phyloP scores from a whole-genome alignment of 2,797 vertebrate species.

The Enoplosus armatus region DNA sequence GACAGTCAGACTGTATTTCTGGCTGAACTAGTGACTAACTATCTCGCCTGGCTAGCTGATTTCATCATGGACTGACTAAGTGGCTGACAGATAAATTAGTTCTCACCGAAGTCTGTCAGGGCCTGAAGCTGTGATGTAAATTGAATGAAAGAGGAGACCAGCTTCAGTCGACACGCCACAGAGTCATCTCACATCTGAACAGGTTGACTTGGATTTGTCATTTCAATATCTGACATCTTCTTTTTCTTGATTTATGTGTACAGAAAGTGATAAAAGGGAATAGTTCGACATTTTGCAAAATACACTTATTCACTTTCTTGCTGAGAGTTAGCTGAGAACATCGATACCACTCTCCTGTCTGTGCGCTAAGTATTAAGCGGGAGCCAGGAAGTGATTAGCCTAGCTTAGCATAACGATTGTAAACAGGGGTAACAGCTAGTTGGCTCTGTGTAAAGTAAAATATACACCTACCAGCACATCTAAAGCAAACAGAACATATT shows the following conservation, averaged over 20 bases:
- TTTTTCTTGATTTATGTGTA: not conserved
- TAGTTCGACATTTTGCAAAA: not conserved
- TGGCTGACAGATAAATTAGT: no score
- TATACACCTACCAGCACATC: not conserved
- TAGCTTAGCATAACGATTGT: not conserved
- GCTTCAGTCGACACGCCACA: no score
- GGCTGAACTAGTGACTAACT: slow-evolving; percentile 12
- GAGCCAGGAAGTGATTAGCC: not conserved
- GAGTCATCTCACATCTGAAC: no score
- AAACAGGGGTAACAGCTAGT: not conserved
- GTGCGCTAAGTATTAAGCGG: not conserved
- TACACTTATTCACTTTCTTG: no score
- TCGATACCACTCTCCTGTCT: not conserved
- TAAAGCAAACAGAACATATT: not conserved
- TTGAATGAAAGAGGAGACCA: no score
- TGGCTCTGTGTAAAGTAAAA: not conserved
- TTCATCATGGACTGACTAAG: no score
- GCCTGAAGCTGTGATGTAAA: no score
- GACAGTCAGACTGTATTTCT: slow-evolving; percentile 32
- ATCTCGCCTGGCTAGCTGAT: slow-evolving; percentile 4
- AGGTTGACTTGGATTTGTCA: not conserved
- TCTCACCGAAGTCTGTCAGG: slow-evolving; percentile 22
- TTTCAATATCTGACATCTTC: not conserved
- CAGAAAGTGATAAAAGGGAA: not conserved
- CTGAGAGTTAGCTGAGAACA: not conserved